Evolutionary conservation across 2,113 vertebrate species (phyloP), one percentile per base, ranked within the genome.

Genomic region (Noturus placidus): DNA sequence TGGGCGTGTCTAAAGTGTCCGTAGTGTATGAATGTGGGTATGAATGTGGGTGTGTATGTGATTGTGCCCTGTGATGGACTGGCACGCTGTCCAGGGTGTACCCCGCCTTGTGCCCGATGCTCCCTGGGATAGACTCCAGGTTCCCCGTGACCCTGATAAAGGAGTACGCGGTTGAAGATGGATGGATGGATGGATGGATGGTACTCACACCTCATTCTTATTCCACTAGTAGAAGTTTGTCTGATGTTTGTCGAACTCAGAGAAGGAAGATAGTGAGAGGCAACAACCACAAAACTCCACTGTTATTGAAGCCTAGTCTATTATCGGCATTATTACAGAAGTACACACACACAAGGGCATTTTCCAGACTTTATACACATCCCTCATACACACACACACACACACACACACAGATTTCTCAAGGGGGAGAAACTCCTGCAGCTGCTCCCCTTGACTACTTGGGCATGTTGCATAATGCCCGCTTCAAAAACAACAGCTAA

Each of bases 401-500:
- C 72, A 84, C 11, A 56, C 27, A 65, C 63, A 87, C 89, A 86
- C 74, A 61, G 61, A 56, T 78, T 81, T 88, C 91, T 89, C 90
- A 10, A 54, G 87, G 89, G 88, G 86, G 56, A 42, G 42, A 69
- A 54, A 38, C 59, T 84, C 54, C 70, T 35, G 46, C 91, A 91
- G 89, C 88, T 92, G 91, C 86, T 90, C 72, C 89, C 87, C 65
- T 42, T 72, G 80, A 87, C 82, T 65, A 79, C 82, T 83, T 61
- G 84, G 90, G 83, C 86, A 86, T 63, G 82, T 89, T 91, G 80
- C 79, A 59, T 79, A 33, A 82, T 78, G 80, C 85, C 84, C 42
- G 87, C 85, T 86, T 89, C 82, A 88, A 90, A 89, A 89, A 90
- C 86, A 91, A 89, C 89, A 90, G 87, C 79, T 88, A 88, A 86